Conservation (phyloP, 2,888 invertebrate species). For the Scaptodrosophila latifasciaeformis region DNA sequence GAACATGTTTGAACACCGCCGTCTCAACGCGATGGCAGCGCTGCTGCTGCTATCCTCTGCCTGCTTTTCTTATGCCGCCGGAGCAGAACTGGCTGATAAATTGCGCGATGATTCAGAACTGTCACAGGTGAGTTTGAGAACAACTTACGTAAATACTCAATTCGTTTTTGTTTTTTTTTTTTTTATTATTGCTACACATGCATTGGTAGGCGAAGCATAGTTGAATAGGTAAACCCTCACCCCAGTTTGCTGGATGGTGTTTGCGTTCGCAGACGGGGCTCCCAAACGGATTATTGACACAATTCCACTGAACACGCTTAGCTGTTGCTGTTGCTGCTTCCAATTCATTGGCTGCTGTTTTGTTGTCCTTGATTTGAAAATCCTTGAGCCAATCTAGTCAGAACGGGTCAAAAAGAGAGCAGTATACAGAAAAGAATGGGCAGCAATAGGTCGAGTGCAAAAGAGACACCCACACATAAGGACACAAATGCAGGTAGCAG, state of each 20-base stretch:
- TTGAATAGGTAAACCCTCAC: not conserved
- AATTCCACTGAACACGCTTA: conserved; percentile 14
- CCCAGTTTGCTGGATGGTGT: not conserved
- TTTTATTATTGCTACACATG: not conserved
- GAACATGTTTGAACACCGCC: conserved; percentile 33
- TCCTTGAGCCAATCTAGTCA: conserved; percentile 42
- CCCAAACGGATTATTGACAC: no score
- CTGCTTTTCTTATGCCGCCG: conserved; percentile 36
- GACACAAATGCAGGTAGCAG: conserved; percentile 35
- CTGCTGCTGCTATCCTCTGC: conserved; percentile 41
- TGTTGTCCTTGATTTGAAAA: conserved; percentile 55
- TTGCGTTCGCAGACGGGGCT: conserved; percentile 1
- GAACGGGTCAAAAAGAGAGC: conserved; percentile 1
- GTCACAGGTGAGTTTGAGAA: conserved; percentile 78
- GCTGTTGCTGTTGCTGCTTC: conserved; percentile 30
- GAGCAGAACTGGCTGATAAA: conserved; percentile 77
- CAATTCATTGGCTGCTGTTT: conserved; percentile 7
- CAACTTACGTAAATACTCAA: conserved; percentile 15
- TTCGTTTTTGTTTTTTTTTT: no score
- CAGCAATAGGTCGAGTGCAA: not conserved
- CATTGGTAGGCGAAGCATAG: not conserved
- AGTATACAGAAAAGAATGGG: conserved; percentile 13
- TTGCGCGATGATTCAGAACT: conserved; percentile 80
- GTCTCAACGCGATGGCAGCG: conserved; percentile 37
- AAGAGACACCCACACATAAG: conserved; percentile 27